A percentile compares a stretch with the other conserved stretches of the same genome.
Evolutionary conservation across 2,797 vertebrate species (phyloP).

Genomic region (Tragelaphus oryx): DNA sequence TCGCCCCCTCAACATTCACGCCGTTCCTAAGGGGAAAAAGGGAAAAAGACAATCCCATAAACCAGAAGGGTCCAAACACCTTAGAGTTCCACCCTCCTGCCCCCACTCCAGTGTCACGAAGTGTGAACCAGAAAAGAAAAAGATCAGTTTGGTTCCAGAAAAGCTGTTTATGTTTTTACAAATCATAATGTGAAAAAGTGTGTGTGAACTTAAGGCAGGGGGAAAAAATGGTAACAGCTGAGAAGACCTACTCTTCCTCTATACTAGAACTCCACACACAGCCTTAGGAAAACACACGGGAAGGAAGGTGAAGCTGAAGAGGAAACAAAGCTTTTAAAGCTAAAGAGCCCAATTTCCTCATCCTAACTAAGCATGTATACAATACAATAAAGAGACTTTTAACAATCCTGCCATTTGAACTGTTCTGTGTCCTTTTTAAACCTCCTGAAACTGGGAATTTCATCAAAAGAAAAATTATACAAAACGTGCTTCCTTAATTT

Average conservation of each 20-base stretch:
- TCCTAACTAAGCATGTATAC: neutral
- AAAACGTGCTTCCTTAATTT: neutral
- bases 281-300: neutral
- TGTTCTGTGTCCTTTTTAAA: conserved; percentile 16
- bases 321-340: neutral
- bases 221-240: neutral
- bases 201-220: neutral
- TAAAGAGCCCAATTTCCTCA: neutral
- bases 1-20: conserved; percentile 96
- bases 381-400: neutral
- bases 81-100: conserved; percentile 47
- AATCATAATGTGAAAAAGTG: neutral
- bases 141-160: conserved; percentile 33
- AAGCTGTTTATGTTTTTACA: conserved; percentile 23
- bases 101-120: conserved; percentile 36
- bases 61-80: conserved; percentile 47
- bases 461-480: neutral
- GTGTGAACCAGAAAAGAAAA: conserved; percentile 29
- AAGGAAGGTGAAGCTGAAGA: neutral
- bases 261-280: neutral
- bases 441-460: neutral
- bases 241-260: neutral
- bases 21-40: conserved; percentile 85
- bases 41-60: conserved; percentile 64
- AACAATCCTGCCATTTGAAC: neutral